phyloP scores from a whole-genome alignment of 2,888 invertebrate genomes.

The Scaptomyza parva region DNA sequence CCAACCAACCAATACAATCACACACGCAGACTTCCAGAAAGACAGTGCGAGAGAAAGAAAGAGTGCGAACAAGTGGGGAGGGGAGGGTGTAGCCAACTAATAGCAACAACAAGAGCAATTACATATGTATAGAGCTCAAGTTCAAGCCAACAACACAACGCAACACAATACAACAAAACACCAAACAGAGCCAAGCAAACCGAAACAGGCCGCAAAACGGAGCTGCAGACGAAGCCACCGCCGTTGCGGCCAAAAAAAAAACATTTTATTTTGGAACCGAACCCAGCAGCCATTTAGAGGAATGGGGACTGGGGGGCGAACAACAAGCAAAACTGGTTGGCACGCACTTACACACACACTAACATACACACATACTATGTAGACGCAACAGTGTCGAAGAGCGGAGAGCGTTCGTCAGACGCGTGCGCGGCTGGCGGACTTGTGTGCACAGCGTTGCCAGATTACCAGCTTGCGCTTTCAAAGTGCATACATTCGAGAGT shows the following conservation, averaged over 20 bases:
- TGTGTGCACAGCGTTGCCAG: constrained; percentile 44
- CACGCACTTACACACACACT: constrained; percentile 32
- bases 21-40: constrained; percentile 57
- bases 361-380: constrained; percentile 5
- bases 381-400: constrained; percentile 14
- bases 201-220: constrained; percentile 45
- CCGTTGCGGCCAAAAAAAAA: constrained; percentile 24
- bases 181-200: constrained; percentile 44
- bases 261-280: constrained; percentile 60
- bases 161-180: constrained; percentile 45
- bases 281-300: constrained; percentile 39
- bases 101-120: constrained; percentile 62
- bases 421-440: constrained; percentile 44
- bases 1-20: constrained; percentile 16
- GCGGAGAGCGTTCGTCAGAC: constrained; percentile 23
- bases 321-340: constrained; percentile 57
- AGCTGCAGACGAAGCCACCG: constrained; percentile 17
- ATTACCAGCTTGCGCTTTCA: background rate
- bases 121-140: constrained; percentile 79
- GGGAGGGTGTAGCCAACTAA: constrained; percentile 41
- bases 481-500: background rate
- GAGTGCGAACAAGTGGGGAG: background rate
- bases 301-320: constrained; percentile 12
- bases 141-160: constrained; percentile 70
- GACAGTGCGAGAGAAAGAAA: constrained; percentile 19